Evolutionary conservation across 2,888 invertebrate genomes (phyloP).

Genomic region (Dasysyrphus albostriatus): DNA sequence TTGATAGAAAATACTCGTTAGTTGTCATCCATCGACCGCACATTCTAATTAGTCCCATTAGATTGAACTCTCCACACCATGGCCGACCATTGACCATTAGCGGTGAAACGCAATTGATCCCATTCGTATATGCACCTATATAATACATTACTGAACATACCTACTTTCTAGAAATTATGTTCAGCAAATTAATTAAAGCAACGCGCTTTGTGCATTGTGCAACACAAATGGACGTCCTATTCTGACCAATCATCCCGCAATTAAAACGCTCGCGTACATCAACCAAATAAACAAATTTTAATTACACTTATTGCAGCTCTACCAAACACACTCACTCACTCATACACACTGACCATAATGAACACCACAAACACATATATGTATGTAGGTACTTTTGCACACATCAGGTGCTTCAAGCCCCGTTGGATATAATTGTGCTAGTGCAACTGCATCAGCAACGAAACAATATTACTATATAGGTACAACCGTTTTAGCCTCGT

Average conservation of each 20-base stretch:
- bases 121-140: conserved; percentile 41
- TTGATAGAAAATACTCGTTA: conserved; percentile 65
- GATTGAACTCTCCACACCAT: conserved; percentile 71
- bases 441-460: conserved; percentile 5
- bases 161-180: conserved; percentile 64
- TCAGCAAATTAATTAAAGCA: conserved; percentile 74
- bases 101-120: conserved; percentile 72
- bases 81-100: conserved; percentile 68
- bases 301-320: conserved; percentile 70
- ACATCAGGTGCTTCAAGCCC: conserved; percentile 12
- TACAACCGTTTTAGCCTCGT: conserved; percentile 54
- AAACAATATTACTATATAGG: background rate
- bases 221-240: conserved; percentile 53
- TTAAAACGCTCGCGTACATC: conserved; percentile 74
- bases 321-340: conserved; percentile 5
- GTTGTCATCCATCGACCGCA: conserved; percentile 69
- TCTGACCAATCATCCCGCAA: conserved; percentile 74
- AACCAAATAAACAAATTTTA: conserved; percentile 75
- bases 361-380: conserved; percentile 25
- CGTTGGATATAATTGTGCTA: conserved; percentile 2
- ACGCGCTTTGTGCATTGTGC: conserved; percentile 3
- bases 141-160: too few relatives aligned
- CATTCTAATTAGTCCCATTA: conserved; percentile 71
- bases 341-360: background rate
- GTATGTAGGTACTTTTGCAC: conserved; percentile 19